Evolutionary conservation across 1,140 invertebrate species (phyloP), one percentile per base, ranked within the genome.

Genomic region (Drosophila nigromelanica): DNA sequence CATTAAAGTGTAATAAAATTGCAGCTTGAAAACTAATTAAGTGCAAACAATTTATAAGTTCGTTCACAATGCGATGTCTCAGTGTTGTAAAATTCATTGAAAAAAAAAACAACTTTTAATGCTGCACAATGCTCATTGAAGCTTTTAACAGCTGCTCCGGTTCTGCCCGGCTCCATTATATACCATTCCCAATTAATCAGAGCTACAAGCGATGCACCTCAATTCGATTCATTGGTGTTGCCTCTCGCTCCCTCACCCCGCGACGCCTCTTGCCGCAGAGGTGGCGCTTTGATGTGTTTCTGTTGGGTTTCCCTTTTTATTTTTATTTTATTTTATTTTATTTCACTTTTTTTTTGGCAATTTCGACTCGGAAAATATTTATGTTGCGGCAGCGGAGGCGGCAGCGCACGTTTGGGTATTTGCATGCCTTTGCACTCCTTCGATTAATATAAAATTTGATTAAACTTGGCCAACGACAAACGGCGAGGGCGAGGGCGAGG

Each of bases 381-480:
- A 74, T 73, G 63, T 67, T 52, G 68, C 60, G 37, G 14, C 39
- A 11, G 47, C 48, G 27, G 39, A 11, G 47, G 30, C 18, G 33
- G 18, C 45, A 52, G 63, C 56, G 48, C 71, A 73, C 81, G 54
- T 63, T 74, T 66, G 81, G 78, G 80, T 87, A 89, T 87, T 87
- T 89, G 82, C 83, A 87, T 87, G 82, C 82, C 82, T 86, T 70
- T 85, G 81, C 81, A 86, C 80, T 80, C 81, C 81, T 89, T 87
- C 82, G 82, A 87, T 87, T 87, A 87, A 87, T 87, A 87, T 82
- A 89, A 89, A 87, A 87, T 87, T 87, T 87, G 78, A 87, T 87
- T 87, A 87, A 87, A 89, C 82, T 87, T 87, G 82, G 75, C 75
- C 80, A 74, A 78, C 62, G 62, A 68, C 62, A 67, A 67, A 66